A percentile compares a stretch with the other conserved stretches of the same genome.
Conservation (phyloP, 2,113 vertebrate genomes). For the Oncorhynchus nerka region DNA sequence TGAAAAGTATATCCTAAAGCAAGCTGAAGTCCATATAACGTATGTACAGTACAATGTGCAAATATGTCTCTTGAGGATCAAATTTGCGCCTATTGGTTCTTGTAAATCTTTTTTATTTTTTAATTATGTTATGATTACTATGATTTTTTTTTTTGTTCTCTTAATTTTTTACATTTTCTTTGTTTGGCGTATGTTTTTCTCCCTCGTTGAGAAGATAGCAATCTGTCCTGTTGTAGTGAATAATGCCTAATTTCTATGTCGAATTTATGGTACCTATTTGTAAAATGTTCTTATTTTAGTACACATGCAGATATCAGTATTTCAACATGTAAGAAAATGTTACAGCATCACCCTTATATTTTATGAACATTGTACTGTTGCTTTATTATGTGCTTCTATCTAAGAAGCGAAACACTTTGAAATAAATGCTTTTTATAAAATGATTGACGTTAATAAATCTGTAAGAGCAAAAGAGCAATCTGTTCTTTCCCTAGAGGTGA, state of each 20-base stretch:
- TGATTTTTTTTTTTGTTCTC: conserved; percentile 54
- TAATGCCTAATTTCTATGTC: conserved; percentile 97
- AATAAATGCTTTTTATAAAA: conserved; percentile 93
- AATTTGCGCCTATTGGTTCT: conserved; percentile 86
- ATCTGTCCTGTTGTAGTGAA: conserved; percentile 90
- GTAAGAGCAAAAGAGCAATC: conserved; percentile 30
- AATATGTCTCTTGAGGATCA: conserved; percentile 89
- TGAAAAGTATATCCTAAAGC: conserved; percentile 92
- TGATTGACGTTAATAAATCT: conserved; percentile 28
- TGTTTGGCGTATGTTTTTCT: conserved; percentile 84
- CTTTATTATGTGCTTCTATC: conserved; percentile 99
- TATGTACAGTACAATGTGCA: conserved; percentile 95
- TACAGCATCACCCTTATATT: conserved; percentile 99
- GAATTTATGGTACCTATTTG: conserved; percentile 99
- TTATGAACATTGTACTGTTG: conserved; percentile 99
- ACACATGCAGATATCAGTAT: conserved; percentile 99
- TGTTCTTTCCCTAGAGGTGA: not conserved
- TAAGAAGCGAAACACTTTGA: conserved; percentile 94
- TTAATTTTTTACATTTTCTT: conserved; percentile 20
- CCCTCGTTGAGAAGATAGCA: conserved; percentile 84
- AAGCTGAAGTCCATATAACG: conserved; percentile 90
- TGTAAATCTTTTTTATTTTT: conserved; percentile 84
- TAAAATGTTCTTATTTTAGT: conserved; percentile 99
- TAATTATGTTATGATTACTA: conserved; percentile 69
- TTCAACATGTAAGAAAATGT: conserved; percentile 97